Percentiles rank a stretch among this genome's conserved stretches.
These are phyloP conservation scores for Dascillus cervinus DNA, from an alignment of 2,888 invertebrate genomes.

Conservation along the genomic window DNA sequence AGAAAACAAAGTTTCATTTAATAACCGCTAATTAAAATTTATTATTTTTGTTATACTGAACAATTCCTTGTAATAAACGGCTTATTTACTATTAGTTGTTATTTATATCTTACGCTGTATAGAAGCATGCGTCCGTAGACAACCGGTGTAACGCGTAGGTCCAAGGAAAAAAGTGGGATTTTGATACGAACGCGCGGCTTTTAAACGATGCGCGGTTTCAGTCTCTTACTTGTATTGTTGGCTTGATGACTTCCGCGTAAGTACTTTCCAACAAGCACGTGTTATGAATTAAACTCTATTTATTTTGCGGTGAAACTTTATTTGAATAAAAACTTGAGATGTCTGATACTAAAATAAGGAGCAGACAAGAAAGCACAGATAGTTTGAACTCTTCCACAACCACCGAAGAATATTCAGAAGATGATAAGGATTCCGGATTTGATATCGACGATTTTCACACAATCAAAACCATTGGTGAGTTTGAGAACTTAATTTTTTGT, in stretches of 20 bases:
- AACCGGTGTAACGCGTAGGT: not conserved
- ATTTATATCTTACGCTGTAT: too few species aligned
- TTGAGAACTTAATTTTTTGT: conserved; percentile 1
- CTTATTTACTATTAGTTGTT: too few species aligned
- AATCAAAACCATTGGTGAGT: conserved; percentile 81
- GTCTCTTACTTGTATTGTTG: conserved; percentile 3
- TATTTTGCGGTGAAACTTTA: not conserved
- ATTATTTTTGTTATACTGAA: too few species aligned
- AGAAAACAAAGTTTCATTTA: too few species aligned
- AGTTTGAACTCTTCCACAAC: conserved; percentile 30
- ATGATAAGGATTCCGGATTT: conserved; percentile 50
- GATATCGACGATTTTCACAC: conserved; percentile 76
- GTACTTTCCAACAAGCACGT: not conserved
- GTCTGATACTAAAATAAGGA: conserved; percentile 31
- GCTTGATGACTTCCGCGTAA: not conserved
- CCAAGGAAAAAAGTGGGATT: conserved; percentile 10
- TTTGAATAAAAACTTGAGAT: conserved; percentile 9
- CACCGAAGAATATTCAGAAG: conserved; percentile 50
- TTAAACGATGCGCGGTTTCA: conserved; percentile 11
- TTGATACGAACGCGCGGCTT: conserved; percentile 13
- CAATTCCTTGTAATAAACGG: too few species aligned
- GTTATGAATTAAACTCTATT: not conserved
- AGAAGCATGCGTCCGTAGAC: too few species aligned
- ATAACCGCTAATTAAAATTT: too few species aligned
- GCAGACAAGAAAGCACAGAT: conserved; percentile 39